Evolutionary conservation across 2,888 invertebrate species (phyloP), one percentile per base, ranked within the genome.

Genomic region (Apotomis turbidana): DNA sequence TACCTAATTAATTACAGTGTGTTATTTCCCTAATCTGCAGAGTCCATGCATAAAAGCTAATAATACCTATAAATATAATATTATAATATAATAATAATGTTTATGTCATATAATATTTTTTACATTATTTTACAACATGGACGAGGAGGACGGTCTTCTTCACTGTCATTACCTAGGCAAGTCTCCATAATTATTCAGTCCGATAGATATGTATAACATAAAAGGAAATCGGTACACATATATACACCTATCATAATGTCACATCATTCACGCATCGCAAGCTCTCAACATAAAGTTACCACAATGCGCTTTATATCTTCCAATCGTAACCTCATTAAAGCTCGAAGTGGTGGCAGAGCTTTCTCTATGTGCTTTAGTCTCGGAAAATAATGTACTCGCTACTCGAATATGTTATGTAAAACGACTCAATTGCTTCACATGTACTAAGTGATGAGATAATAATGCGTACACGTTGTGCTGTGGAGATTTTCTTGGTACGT

Each of bases 371-470:
- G 67, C 61, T 71, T 71, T 71, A 55, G 57, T 62, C 67, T 71
- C 61, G 67, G 61, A 71, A 71, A 71, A 71, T 71, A 71, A 71
- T 68, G 71, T 71, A 71, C 71, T 71, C 71, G 51, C 57, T 68
- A 13, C 67, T 68, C 67, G 57, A 62, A 71, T 68, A 71, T 55
- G 67, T 71, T 71, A 71, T 71, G 51, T 68, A 51, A 61, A 71
- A 51, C 61, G 57, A 71, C 67, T 71, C 67, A 68, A 68, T 71
- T 71, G 67, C 67, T 51, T 57, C 38, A 41, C 51, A 51, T 51
- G 61, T 61, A 49, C 66, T 67, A 71, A 41, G 57, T 67, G 55
- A 51, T 61, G 67, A 67, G 57, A 60, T 67, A 54, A 69, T 38
- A 62, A 51, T 36, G 38, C 27, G 3, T 8, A 49, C 13, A 64